Evolutionary conservation across 2,113 vertebrate genomes (phyloP), one percentile per base, ranked within the genome.

Genomic region (Chlorocebus sabaeus): DNA sequence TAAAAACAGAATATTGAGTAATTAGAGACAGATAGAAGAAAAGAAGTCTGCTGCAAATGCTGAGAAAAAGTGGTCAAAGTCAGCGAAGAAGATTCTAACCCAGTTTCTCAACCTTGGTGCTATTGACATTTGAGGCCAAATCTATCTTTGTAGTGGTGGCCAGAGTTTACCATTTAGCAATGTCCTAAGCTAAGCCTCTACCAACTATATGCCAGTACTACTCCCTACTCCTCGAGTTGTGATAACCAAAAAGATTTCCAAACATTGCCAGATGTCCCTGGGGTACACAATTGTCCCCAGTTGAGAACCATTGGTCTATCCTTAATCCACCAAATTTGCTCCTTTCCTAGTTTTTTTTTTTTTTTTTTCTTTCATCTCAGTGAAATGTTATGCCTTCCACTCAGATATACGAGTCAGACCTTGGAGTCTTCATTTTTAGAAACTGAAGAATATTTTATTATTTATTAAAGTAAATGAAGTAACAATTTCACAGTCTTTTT

Each of bases 381-480:
- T 59, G 18, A 96, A n/a, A 25, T 82, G 61, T 48, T 17, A 95
- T 70, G 14, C n/a, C 5, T 59, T 91, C 40, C 12, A 64, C 5
- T 13, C 32, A 64, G 3, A 45, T 72, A 50, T 64, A 73, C n/a
- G 83, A 50, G 20, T 86, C 80, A 97, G 92, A 91, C 2, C 3
- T 72, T 89, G 3, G 23, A 81, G 59, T 64, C n/a, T 43, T 57
- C 80, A 50, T 90, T 83, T 68, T 72, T 94, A 82, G 25, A 68
- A 95, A 75, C 45, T 61, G 17, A 35, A 86, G 59, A 83, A 61
- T 78, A 91, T 55, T 70, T 78, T 55, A 92, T 93, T 75, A 40
- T 91, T 89, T 95, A 18, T 90, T 50, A 45, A 96, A 86, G 83
- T 73, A 96, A 95, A 92, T 72, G 8, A 90, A 93, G 38, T 48